Conservation (phyloP, 2,888 invertebrate species). For the Tanypteryx hageni region DNA sequence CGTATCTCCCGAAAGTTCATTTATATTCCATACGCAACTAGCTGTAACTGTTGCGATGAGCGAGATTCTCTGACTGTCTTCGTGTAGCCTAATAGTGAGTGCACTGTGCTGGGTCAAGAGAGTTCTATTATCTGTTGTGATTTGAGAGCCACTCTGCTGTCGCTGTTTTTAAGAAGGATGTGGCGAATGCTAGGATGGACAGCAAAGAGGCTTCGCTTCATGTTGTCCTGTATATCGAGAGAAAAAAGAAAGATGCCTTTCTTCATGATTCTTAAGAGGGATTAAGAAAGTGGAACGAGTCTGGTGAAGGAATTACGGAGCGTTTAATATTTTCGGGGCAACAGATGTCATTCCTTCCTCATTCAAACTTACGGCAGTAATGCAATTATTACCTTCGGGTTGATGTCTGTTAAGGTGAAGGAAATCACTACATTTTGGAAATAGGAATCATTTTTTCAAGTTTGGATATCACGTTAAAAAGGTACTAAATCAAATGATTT, state of each 20-base stretch:
- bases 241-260: conserved; percentile 29
- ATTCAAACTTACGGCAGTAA: not conserved
- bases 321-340: conserved; percentile 47
- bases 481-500: conserved; percentile 20
- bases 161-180: not conserved
- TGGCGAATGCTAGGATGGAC: not conserved
- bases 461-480: conserved; percentile 2
- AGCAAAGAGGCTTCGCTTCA: conserved; percentile 7
- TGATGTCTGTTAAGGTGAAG: conserved; percentile 22
- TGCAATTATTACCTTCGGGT: conserved; percentile 17
- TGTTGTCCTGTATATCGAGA: not conserved
- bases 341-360: conserved; percentile 55
- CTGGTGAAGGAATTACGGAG: conserved; percentile 54
- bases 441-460: not conserved
- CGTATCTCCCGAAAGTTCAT: too few species aligned
- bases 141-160: conserved; percentile 21
- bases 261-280: conserved; percentile 22
- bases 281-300: conserved; percentile 14
- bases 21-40: too few species aligned
- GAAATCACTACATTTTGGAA: conserved; percentile 10
- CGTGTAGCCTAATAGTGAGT: too few species aligned
- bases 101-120: too few species aligned
- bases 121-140: too few species aligned
- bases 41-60: too few species aligned
- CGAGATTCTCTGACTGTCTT: too few species aligned